A percentile compares a stretch with the other conserved stretches of the same genome.
Conservation (phyloP, 2,113 vertebrate species). For the Chaetura pelagica region DNA sequence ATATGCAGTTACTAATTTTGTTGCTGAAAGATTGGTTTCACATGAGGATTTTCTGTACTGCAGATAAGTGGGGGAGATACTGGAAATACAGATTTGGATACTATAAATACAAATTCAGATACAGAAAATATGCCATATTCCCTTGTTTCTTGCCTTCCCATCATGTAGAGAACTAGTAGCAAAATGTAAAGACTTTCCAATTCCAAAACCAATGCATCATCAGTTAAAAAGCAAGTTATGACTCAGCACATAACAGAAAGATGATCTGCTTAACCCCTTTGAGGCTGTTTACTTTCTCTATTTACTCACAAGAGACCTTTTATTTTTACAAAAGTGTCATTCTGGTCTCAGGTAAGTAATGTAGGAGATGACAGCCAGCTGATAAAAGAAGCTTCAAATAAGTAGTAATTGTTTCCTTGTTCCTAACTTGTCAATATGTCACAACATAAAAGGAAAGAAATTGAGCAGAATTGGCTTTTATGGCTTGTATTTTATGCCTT, state of each 20-base stretch:
- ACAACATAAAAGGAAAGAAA: background rate
- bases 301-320: background rate
- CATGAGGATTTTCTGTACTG: background rate
- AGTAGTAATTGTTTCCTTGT: background rate
- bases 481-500: background rate
- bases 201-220: background rate
- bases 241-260: background rate
- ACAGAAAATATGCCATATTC: background rate
- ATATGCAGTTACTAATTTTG: background rate
- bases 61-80: background rate
- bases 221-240: background rate
- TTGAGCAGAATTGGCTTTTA: background rate
- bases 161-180: background rate
- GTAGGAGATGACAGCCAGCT: background rate
- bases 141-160: background rate
- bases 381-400: conserved; percentile 7
- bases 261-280: conserved; percentile 28
- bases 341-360: background rate
- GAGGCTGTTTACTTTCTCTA: background rate
- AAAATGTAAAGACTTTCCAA: background rate
- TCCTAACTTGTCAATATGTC: background rate
- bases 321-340: conserved; percentile 11
- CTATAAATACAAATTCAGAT: background rate
- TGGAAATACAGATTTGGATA: background rate
- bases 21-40: background rate